A percentile compares a stretch with the other conserved stretches of the same genome.
phyloP scores from a whole-genome alignment of 1,140 invertebrate species.

The Lethocerus indicus region DNA sequence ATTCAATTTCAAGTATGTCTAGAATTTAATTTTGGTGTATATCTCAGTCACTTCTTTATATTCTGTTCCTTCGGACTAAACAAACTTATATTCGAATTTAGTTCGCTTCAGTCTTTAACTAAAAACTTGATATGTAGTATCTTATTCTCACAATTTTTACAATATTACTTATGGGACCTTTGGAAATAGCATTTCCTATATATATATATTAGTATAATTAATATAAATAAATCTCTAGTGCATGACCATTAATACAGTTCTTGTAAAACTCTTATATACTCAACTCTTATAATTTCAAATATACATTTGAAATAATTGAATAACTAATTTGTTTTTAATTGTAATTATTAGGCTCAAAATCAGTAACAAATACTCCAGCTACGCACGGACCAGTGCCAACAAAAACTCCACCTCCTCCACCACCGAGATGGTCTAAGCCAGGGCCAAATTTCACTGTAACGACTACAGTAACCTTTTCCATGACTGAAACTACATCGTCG shows the following conservation, averaged over 20 bases:
- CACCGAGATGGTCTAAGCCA: constrained; percentile 36
- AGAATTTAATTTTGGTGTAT: not conserved
- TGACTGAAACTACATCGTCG: constrained; percentile 30
- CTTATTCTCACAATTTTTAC: too few species aligned
- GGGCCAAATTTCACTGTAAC: constrained; percentile 57
- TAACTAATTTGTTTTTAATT: not conserved
- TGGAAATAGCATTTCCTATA: too few species aligned
- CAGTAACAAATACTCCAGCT: constrained; percentile 9
- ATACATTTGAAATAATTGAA: not conserved
- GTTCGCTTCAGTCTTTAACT: too few species aligned
- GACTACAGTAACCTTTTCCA: constrained; percentile 63
- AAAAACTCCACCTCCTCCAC: constrained; percentile 44
- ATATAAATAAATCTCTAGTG: too few species aligned
- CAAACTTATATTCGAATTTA: too few species aligned
- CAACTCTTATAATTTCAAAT: not conserved
- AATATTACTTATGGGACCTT: too few species aligned
- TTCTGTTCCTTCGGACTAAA: too few species aligned
- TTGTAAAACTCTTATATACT: too few species aligned
- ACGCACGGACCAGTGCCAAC: constrained; percentile 7
- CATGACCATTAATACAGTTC: too few species aligned
- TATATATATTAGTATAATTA: too few species aligned
- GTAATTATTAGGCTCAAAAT: constrained; percentile 6
- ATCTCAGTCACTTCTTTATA: not conserved
- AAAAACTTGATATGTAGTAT: too few species aligned
- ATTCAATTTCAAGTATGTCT: too few species aligned